Conservation (phyloP, 2,113 vertebrate species). For the Rhea pennata region DNA sequence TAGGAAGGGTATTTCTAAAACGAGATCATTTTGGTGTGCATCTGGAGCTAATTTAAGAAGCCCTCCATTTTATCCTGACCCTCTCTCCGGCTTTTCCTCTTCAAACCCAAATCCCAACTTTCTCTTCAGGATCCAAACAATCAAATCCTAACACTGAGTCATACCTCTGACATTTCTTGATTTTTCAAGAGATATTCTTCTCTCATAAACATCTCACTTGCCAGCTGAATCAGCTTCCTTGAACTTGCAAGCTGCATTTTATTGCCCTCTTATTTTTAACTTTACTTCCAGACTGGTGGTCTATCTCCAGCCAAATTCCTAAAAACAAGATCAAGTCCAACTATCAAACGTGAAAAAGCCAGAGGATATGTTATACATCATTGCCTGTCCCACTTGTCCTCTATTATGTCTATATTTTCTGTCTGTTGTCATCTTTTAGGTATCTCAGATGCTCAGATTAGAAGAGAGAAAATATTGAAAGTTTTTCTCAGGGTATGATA, state of each 20-base stretch:
- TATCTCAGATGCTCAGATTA: not conserved
- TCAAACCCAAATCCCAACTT: not conserved
- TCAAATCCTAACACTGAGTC: not conserved
- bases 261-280: not conserved
- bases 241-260: not conserved
- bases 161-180: not conserved
- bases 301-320: not conserved
- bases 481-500: not conserved
- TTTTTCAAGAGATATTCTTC: not conserved
- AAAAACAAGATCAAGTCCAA: not conserved
- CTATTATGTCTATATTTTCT: not conserved
- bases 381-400: not conserved
- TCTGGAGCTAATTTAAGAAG: not conserved
- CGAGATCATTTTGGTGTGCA: not conserved
- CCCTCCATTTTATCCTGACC: not conserved
- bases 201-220: not conserved
- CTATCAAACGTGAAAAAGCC: not conserved
- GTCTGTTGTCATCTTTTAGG: not conserved
- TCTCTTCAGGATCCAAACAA: not conserved
- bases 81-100: not conserved
- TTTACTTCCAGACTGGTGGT: not conserved
- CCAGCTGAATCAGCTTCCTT: not conserved
- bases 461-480: not conserved
- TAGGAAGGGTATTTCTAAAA: not conserved
- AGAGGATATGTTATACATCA: not conserved